Evolutionary conservation across 2,888 invertebrate species (phyloP).

Genomic region (Pseudococcus longispinus): DNA sequence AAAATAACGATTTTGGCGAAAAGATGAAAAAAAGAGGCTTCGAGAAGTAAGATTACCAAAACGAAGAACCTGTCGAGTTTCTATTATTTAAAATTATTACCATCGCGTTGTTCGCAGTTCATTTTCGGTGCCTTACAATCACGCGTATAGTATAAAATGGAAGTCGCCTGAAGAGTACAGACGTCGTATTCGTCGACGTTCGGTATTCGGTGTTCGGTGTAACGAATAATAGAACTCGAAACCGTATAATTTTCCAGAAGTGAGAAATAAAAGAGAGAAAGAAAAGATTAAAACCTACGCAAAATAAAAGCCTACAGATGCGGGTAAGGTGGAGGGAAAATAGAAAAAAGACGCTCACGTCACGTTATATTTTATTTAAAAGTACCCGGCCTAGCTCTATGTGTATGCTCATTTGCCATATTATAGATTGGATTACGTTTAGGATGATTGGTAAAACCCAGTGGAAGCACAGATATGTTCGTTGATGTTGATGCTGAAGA

Average conservation of each 20-base stretch:
- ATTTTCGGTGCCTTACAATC: neutral
- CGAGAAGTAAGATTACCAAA: neutral
- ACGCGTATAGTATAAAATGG: neutral
- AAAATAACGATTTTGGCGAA: neutral
- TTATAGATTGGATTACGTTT: too few species aligned
- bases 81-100: slow-evolving; percentile 18
- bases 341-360: neutral
- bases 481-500: too few species aligned
- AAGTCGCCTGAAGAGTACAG: neutral
- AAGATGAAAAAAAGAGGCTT: neutral
- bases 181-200: neutral
- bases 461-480: too few species aligned
- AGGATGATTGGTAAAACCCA: too few species aligned
- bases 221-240: slow-evolving; percentile 9
- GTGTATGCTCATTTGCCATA: too few species aligned
- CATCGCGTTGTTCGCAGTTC: neutral
- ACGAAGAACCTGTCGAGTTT: neutral
- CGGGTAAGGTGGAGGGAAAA: neutral
- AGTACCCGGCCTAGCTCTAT: too few species aligned
- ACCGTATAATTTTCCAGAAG: slow-evolving; percentile 16
- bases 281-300: neutral
- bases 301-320: neutral
- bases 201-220: neutral
- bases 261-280: neutral
- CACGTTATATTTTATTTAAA: neutral